These are phyloP conservation scores for Leptopilina clavipes DNA, from an alignment of 1,140 invertebrate genomes.

Conservation along the genomic window DNA sequence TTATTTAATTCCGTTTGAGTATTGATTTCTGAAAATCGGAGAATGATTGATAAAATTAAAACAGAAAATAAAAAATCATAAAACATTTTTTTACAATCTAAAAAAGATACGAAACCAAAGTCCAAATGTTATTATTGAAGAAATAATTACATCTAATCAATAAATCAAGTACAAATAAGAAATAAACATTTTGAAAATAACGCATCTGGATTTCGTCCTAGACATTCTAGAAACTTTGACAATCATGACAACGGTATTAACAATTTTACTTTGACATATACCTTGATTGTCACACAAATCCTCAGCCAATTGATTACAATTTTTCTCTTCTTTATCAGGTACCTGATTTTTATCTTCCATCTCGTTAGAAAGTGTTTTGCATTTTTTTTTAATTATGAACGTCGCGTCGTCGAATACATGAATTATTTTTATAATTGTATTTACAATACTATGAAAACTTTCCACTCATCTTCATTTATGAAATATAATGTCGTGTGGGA, in stretches of 20 bases:
- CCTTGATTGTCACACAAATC: not conserved
- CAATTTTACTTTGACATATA: not conserved
- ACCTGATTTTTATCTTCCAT: conserved; percentile 6
- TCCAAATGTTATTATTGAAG: not conserved
- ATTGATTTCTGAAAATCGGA: not conserved
- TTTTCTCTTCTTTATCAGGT: not conserved
- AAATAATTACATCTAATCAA: not conserved
- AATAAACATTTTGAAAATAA: not conserved
- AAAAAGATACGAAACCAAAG: not conserved
- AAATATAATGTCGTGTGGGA: not conserved
- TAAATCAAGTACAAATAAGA: not conserved
- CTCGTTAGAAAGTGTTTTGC: not conserved
- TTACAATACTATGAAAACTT: conserved; percentile 17
- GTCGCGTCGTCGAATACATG: not conserved
- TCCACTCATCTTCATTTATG: not conserved
- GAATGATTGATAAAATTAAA: no score
- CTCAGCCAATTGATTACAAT: not conserved
- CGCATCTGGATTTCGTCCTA: not conserved
- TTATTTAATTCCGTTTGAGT: not conserved
- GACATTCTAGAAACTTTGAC: not conserved
- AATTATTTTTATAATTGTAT: not conserved
- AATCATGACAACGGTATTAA: not conserved
- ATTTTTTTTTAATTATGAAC: conserved; percentile 9
- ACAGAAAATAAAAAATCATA: no score
- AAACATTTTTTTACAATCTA: no score